Evolutionary conservation across 2,797 vertebrate species (phyloP).

Genomic region (Danio albolineatus): DNA sequence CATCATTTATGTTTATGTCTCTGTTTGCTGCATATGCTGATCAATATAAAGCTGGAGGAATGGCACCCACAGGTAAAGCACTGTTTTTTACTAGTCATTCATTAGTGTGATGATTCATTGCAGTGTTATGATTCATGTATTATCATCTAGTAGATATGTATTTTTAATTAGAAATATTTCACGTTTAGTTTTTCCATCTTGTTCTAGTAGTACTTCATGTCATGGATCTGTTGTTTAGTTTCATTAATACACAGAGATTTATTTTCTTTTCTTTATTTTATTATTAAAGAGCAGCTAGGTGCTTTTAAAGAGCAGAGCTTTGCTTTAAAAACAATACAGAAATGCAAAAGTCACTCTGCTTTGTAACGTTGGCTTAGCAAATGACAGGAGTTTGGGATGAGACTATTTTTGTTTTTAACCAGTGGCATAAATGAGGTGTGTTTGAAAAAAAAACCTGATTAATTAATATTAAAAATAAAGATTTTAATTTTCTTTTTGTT

Average conservation of each 20-base stretch:
- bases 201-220: conserved; percentile 11
- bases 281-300: conserved; percentile 23
- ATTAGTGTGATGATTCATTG: conserved; percentile 22
- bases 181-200: background rate
- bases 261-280: background rate
- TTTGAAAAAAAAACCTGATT: background rate
- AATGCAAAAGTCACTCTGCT: background rate
- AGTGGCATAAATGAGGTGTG: background rate
- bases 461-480: background rate
- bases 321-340: background rate
- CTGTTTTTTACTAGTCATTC: conserved; percentile 12
- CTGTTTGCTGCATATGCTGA: background rate
- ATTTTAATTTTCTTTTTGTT: background rate
- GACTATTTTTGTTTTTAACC: background rate
- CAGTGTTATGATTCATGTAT: background rate
- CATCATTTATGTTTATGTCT: conserved; percentile 10
- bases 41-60: conserved; percentile 24
- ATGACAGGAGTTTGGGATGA: background rate
- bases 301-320: conserved; percentile 6
- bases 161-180: background rate
- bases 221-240: conserved; percentile 8
- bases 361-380: background rate
- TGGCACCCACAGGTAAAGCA: conserved; percentile 11
- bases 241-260: background rate
- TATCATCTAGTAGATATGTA: background rate